Percentiles rank a stretch among this genome's conserved stretches.
Conservation (phyloP, 2,113 vertebrate species). For the Sclerurus mexicanus region DNA sequence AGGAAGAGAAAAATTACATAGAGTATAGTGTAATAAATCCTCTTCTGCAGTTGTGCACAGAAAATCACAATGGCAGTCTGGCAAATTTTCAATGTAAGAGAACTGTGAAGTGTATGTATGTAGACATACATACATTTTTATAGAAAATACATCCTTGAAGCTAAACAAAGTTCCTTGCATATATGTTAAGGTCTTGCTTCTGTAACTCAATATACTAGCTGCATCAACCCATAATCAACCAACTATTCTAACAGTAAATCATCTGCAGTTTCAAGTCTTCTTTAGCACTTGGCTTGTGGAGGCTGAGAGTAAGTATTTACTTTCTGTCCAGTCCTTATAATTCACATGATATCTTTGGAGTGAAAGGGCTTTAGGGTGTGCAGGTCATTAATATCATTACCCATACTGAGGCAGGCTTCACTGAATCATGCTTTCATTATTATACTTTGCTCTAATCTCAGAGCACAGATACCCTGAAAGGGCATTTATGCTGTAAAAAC, state of each 20-base stretch:
- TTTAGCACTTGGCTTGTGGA: background rate
- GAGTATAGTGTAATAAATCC: background rate
- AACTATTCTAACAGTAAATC: background rate
- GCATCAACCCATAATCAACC: background rate
- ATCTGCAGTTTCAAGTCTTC: background rate
- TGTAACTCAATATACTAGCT: background rate
- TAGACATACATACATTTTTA: background rate
- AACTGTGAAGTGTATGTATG: background rate
- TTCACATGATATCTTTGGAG: background rate
- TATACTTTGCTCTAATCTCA: background rate
- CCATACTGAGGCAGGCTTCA: background rate
- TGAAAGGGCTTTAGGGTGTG: background rate
- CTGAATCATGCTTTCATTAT: background rate
- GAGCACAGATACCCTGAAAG: background rate
- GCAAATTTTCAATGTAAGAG: background rate
- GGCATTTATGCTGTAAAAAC: accelerated
- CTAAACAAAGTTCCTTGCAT: background rate
- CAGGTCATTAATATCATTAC: background rate
- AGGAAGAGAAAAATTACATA: background rate
- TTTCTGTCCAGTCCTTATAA: background rate
- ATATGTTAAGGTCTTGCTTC: background rate
- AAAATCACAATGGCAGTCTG: background rate
- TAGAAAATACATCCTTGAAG: background rate
- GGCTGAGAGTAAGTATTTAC: background rate
- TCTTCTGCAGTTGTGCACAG: background rate